Base-by-base conservation (phyloP, 2,888 invertebrate species). In the Himalopsyche kuldschensis region DNA sequence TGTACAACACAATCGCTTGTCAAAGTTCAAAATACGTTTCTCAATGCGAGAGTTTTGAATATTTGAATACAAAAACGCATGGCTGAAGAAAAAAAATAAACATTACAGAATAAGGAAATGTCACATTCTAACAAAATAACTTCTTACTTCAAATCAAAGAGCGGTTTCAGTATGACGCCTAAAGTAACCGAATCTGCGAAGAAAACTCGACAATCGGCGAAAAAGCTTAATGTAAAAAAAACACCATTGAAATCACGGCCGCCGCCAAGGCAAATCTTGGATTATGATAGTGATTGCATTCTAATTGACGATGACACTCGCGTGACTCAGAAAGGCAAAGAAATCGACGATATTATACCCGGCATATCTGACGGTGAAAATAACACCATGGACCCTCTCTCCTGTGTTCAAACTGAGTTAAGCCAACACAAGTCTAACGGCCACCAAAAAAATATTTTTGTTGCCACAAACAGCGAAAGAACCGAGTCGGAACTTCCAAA, bases 41-140 rank as follows among this genome's bases (percentile, higher is more conserved):
- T 41, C 15, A 41, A 41, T 41, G 41, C 41, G 41, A 41, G 2
- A 15, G 15, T 41, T 41, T 41, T 41, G 6, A 41, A 41, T 41
- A 41, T 15, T 41, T 41, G 3, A 41, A 41, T 41, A 41, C 41
- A 3, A 15, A 41, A 41, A 41, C 41, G 3, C 15, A 41, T 15
- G 15, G 41, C 11, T 41, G 15, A 41, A 15, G 15, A 41, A 2
- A 41, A 15, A 15, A 6, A 15, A 15, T 41, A 2, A 1, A 15
- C 15, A 41, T 15, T 4, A 15, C 15, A 15, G 2, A 41, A 41
- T 41, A 41, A 15, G 15, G 41, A 41, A 55, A 83, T 83, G 80
- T 76, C 47, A 8, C 10, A 76, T 46, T 46, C 27, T n/a, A 82
- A 84, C 41, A 82, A 79, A 80, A 84, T 84, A 76, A 84, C 84